phyloP scores from a whole-genome alignment of 1,140 invertebrate species.

The Pristionchus pacificus region DNA sequence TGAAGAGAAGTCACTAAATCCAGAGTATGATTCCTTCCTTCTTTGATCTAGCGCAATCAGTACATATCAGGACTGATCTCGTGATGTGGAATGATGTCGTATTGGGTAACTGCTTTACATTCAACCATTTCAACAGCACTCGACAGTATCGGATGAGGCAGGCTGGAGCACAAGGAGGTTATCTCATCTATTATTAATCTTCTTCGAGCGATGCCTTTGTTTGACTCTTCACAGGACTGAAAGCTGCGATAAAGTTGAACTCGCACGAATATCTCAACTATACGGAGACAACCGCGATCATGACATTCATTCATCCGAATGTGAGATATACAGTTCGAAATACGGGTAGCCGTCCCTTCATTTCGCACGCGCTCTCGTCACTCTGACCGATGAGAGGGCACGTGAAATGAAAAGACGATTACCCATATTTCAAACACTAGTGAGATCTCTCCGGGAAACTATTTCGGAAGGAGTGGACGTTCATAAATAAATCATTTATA shows the following conservation, averaged over 20 bases:
- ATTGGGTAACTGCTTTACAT: conserved; percentile 41
- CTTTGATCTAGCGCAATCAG: background rate
- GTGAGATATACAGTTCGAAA: background rate
- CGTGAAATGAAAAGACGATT: too few relatives aligned
- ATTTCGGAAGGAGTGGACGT: too few relatives aligned
- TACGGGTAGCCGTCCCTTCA: too few relatives aligned
- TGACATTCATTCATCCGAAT: background rate
- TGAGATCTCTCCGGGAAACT: too few relatives aligned
- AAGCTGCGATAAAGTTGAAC: conserved; percentile 24
- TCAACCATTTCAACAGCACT: conserved; percentile 25
- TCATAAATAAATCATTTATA: background rate
- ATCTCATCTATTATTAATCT: too few relatives aligned
- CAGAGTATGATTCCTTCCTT: background rate
- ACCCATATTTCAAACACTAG: too few relatives aligned
- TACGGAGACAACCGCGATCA: conserved; percentile 33
- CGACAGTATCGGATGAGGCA: background rate
- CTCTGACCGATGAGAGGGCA: too few relatives aligned
- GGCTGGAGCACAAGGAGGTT: conserved; percentile 2
- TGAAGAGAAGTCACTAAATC: conserved; percentile 29
- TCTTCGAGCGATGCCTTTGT: background rate
- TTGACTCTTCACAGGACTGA: conserved; percentile 28
- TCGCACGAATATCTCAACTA: conserved; percentile 33
- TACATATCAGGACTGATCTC: conserved; percentile 10
- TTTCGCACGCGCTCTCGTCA: too few relatives aligned
- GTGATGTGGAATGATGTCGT: conserved; percentile 34